A percentile compares a stretch with the other conserved stretches of the same genome.
Evolutionary conservation across 2,797 vertebrate genomes (phyloP).

Genomic region (Enoplosus armatus): DNA sequence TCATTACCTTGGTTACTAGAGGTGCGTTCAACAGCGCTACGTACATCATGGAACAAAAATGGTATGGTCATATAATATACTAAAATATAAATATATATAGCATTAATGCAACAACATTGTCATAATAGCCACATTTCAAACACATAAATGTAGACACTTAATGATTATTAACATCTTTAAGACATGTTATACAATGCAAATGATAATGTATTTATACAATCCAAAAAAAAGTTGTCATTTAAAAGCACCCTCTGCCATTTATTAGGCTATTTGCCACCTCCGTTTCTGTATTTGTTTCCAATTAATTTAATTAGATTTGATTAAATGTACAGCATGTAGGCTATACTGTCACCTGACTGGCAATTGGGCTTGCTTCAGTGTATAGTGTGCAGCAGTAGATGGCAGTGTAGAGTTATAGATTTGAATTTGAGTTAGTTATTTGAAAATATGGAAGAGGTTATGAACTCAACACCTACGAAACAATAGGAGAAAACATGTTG

Average conservation of each 20-base stretch:
- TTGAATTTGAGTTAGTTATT: too few species aligned
- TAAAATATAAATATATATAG: background rate
- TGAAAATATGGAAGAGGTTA: too few species aligned
- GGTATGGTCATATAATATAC: rapidly evolving
- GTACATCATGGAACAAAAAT: constrained; percentile 13
- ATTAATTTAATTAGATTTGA: too few species aligned
- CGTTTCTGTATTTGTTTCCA: too few species aligned
- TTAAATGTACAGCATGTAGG: background rate
- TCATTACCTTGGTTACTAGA: constrained; percentile 82
- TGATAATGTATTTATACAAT: rapidly evolving
- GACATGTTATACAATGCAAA: background rate
- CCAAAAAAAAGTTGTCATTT: background rate
- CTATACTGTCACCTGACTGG: background rate
- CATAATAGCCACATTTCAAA: rapidly evolving
- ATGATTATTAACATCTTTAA: background rate
- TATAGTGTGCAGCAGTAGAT: constrained; percentile 35
- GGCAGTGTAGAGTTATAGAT: constrained; percentile 36
- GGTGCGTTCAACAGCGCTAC: constrained; percentile 67
- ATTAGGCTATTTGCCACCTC: background rate
- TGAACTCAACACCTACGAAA: too few species aligned
- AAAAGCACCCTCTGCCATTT: background rate
- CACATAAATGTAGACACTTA: background rate
- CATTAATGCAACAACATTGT: background rate
- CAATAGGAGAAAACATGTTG: too few species aligned
- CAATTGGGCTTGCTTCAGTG: background rate